Evolutionary conservation across 2,797 vertebrate species (phyloP).

Genomic region (Enteromius radiatus): DNA sequence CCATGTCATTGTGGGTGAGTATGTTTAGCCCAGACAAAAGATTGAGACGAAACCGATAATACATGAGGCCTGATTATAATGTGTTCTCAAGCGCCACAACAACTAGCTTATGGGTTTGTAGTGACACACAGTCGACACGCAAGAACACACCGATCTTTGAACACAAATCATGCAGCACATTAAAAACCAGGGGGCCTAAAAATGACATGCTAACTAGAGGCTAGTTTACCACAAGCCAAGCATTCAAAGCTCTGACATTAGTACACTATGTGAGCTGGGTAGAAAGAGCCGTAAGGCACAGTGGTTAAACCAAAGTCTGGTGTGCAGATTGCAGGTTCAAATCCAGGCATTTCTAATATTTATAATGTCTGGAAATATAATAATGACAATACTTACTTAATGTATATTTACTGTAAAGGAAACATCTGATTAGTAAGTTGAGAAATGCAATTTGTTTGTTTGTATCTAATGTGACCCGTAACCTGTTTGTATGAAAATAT

Average conservation of each 20-base stretch:
- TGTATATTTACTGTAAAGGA: background rate
- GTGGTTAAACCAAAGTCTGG: slow-evolving; percentile 9
- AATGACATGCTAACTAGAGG: slow-evolving; percentile 78
- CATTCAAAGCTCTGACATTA: slow-evolving; percentile 20
- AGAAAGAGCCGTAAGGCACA: background rate
- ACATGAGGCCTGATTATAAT: slow-evolving; percentile 23
- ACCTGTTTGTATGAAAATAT: background rate
- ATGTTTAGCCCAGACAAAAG: slow-evolving; percentile 48
- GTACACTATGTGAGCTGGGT: background rate
- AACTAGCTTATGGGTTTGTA: slow-evolving; percentile 42
- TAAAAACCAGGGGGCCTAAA: slow-evolving; percentile 72
- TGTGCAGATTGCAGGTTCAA: slow-evolving; percentile 14
- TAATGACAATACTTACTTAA: background rate
- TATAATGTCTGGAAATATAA: background rate
- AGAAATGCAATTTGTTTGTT: background rate
- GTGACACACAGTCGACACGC: background rate
- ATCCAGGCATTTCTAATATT: slow-evolving; percentile 5
- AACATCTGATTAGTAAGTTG: background rate
- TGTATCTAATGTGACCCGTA: background rate
- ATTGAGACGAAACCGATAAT: slow-evolving; percentile 34
- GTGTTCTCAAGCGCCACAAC: slow-evolving; percentile 57
- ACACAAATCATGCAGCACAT: slow-evolving; percentile 74
- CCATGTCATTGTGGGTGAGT: slow-evolving; percentile 41
- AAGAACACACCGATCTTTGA: slow-evolving; percentile 5
- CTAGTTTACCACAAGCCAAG: slow-evolving; percentile 36